A percentile compares a stretch with the other conserved stretches of the same genome.
Conservation (phyloP, 2,888 invertebrate species). For the Pycnomerus fuliginosus region DNA sequence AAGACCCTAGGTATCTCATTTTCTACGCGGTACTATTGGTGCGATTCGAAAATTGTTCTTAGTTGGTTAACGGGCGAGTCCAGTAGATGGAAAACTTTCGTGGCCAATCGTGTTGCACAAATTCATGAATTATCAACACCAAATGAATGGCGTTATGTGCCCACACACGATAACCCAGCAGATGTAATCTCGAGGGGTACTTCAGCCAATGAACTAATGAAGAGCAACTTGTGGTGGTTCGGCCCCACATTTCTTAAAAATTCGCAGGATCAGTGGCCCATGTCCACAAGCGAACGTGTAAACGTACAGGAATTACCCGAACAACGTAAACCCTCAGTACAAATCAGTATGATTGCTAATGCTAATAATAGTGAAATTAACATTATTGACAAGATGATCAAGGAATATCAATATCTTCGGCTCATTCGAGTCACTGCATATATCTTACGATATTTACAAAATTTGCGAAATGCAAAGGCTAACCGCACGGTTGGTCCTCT, state of each 20-base stretch:
- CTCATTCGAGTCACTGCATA: slow-evolving; percentile 10
- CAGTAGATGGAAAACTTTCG: slow-evolving; percentile 3
- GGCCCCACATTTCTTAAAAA: background rate
- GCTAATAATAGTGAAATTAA: background rate
- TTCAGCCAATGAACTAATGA: background rate
- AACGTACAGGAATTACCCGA: too few relatives aligned
- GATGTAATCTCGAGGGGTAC: slow-evolving; percentile 23
- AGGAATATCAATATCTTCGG: slow-evolving; percentile 8
- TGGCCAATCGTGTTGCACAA: slow-evolving; percentile 21
- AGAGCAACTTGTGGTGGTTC: slow-evolving; percentile 6
- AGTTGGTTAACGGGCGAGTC: slow-evolving; percentile 1
- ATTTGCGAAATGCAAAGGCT: slow-evolving; percentile 2
- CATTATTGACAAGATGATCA: slow-evolving; percentile 4
- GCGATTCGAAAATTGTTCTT: slow-evolving; percentile 1
- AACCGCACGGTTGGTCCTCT: background rate
- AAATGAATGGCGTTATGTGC: slow-evolving; percentile 21
- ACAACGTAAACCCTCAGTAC: background rate
- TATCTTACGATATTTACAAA: slow-evolving; percentile 5
- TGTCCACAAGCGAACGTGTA: too few relatives aligned
- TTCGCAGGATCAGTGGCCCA: background rate
- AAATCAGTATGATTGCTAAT: background rate
- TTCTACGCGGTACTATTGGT: slow-evolving; percentile 1
- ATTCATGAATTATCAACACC: slow-evolving; percentile 19
- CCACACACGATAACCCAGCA: slow-evolving; percentile 25
- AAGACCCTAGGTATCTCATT: background rate